Base-by-base conservation (phyloP, 2,113 vertebrate genomes). In the Semnornis frantzii region DNA sequence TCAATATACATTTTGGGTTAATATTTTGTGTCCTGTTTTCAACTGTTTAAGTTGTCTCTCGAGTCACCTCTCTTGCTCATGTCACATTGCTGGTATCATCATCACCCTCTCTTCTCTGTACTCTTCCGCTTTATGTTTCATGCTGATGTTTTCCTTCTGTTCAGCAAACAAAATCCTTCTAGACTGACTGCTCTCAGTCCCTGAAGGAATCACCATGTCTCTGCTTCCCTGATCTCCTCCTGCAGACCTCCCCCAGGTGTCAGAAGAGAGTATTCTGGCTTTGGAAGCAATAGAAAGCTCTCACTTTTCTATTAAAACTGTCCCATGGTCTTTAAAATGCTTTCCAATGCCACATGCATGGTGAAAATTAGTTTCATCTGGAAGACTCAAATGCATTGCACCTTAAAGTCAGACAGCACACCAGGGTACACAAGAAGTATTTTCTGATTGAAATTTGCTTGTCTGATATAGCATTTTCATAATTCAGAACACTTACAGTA, bases 321-420 rank as follows among this genome's bases (percentile, higher is more conserved):
- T 52, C 33, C 19, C 89, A 37, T 60, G 42, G 15, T 28, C 77
- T 95, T 85, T 50, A 65, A 95, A 82, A 31, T n/a, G 83, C 10
- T 46, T 81, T 50, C 37, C 23, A 54, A 54, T 42, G 31, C 80
- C 4, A 1, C 59, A 55, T 33, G 23, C 57, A 31, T 24, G 6
- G 21, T 42, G 23, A 89, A 60, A 83, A 76, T 65, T 4, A 64
- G 21, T 63, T 89, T 85, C 21, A 60, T 59, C 46, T 64, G 28
- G 42, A 93, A 76, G 18, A 75, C 19, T 30, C 52, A 16, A 80
- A 39, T 18, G 19, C 85, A 89, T 77, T 80, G 39, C 5, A 81
- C 25, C 31, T 68, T 60, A 68, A 30, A 59, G 63, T 66, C 30
- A 52, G 8, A 18, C 28, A 95, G 46, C 15, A 39, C 39, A 76